A percentile compares a stretch with the other conserved stretches of the same genome.
These are phyloP conservation scores for Hypomesus transpacificus DNA, from an alignment of 2,113 vertebrate genomes.

Conservation along the genomic window DNA sequence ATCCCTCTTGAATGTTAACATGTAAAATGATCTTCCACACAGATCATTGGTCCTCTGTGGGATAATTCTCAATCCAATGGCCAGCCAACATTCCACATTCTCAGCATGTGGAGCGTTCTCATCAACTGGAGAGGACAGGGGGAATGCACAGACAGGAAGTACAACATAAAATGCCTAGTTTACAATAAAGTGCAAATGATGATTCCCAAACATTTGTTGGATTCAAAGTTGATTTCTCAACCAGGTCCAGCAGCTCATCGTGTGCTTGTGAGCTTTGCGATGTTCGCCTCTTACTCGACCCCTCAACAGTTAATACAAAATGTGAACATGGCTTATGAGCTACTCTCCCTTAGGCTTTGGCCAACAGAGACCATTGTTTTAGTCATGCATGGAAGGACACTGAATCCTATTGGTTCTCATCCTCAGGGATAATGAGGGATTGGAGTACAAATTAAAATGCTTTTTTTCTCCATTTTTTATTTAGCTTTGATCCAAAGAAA, in stretches of 20 bases:
- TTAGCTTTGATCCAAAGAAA: too few relatives aligned
- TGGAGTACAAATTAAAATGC: too few relatives aligned
- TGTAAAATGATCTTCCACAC: slow-evolving; percentile 30
- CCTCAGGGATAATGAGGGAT: too few relatives aligned
- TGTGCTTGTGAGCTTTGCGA: too few relatives aligned
- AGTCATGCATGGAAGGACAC: too few relatives aligned
- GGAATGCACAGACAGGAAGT: slow-evolving; percentile 2
- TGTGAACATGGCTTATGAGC: too few relatives aligned
- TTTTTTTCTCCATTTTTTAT: too few relatives aligned
- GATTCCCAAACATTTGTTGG: neutral
- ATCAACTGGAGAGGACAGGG: neutral
- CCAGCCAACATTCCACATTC: slow-evolving; percentile 20
- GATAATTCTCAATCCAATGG: slow-evolving; percentile 5
- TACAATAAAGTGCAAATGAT: neutral
- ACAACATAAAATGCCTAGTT: neutral
- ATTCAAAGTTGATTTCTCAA: neutral
- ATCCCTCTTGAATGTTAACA: slow-evolving; percentile 12
- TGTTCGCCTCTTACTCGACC: too few relatives aligned
- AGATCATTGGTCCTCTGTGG: slow-evolving; percentile 11
- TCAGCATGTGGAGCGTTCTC: slow-evolving; percentile 1
- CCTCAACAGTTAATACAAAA: too few relatives aligned
- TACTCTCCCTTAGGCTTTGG: too few relatives aligned
- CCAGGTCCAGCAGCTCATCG: neutral
- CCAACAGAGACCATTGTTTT: too few relatives aligned
- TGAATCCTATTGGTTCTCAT: too few relatives aligned